These are phyloP conservation scores for Otis tarda DNA, from an alignment of 2,113 vertebrate species.

Conservation along the genomic window DNA sequence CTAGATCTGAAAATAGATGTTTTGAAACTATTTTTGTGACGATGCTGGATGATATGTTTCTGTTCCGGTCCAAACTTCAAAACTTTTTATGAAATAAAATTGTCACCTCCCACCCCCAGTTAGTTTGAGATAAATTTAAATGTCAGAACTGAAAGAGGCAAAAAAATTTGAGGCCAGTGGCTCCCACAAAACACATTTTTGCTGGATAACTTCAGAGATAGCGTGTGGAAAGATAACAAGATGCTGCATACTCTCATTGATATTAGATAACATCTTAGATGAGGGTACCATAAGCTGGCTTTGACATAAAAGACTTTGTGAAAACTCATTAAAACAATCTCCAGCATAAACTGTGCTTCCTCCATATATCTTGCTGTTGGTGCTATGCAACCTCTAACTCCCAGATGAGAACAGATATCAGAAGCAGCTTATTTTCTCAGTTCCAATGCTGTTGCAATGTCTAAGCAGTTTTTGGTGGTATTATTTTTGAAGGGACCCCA, in stretches of 20 bases:
- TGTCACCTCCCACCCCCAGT: slow-evolving; percentile 10
- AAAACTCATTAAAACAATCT: slow-evolving; percentile 6
- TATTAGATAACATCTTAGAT: background rate
- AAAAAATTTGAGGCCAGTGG: background rate
- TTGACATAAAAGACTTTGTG: background rate
- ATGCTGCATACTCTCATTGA: background rate
- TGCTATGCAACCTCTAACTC: background rate
- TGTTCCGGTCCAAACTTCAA: background rate
- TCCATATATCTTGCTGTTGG: background rate
- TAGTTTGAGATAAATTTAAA: slow-evolving; percentile 25
- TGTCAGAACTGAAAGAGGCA: background rate
- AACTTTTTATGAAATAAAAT: slow-evolving; percentile 29
- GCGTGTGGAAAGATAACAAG: background rate
- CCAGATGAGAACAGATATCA: background rate
- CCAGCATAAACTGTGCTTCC: background rate
- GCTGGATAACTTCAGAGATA: background rate
- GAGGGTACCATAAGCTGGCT: background rate
- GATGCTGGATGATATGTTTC: background rate
- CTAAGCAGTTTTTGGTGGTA: background rate
- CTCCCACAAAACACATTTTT: background rate
- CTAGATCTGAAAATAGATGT: slow-evolving; percentile 2
- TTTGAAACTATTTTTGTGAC: slow-evolving; percentile 21
- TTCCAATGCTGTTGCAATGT: background rate
- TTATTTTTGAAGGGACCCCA: background rate
- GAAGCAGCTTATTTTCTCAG: background rate